These are phyloP conservation scores for Drosophila teissieri DNA, from an alignment of 1,140 invertebrate species.

Conservation along the genomic window DNA sequence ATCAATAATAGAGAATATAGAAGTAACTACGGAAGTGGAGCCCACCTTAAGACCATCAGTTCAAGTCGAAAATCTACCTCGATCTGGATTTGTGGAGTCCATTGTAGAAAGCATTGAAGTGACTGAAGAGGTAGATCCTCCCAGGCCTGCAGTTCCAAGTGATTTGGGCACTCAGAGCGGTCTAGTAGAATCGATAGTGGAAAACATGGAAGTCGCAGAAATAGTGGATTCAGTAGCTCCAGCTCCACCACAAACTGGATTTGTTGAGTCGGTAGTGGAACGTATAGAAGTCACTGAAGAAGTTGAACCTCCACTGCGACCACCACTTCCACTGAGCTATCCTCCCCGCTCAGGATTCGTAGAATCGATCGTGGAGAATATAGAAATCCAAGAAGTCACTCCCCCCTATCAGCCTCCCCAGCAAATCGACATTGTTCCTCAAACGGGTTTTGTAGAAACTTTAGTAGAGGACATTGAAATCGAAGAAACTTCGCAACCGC, in stretches of 20 bases:
- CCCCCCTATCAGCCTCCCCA: neutral
- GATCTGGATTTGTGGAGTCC: conserved; percentile 20
- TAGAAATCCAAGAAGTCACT: conserved; percentile 10
- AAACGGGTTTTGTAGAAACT: conserved; percentile 6
- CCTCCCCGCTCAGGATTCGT: conserved; percentile 15
- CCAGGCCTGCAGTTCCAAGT: neutral
- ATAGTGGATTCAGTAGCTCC: neutral
- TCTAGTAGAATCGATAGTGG: conserved; percentile 20
- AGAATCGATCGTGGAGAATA: conserved; percentile 26
- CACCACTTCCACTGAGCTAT: conserved; percentile 8
- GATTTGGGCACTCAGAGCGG: neutral
- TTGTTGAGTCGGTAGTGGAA: conserved; percentile 26
- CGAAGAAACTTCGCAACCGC: neutral
- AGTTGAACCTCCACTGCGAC: neutral
- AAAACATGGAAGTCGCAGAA: conserved; percentile 23
- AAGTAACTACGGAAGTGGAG: conserved; percentile 2
- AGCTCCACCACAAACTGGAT: neutral
- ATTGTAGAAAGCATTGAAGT: conserved; percentile 30
- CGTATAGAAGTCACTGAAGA: conserved; percentile 15
- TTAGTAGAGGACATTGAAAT: conserved; percentile 24
- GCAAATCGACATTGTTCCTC: conserved; percentile 8
- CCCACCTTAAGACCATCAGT: neutral
- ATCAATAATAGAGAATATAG: conserved; percentile 12
- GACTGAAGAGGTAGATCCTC: neutral
- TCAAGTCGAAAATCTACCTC: neutral